Evolutionary conservation across 2,888 invertebrate genomes (phyloP), one percentile per base, ranked within the genome.

Genomic region (Dexiosoma caninum): DNA sequence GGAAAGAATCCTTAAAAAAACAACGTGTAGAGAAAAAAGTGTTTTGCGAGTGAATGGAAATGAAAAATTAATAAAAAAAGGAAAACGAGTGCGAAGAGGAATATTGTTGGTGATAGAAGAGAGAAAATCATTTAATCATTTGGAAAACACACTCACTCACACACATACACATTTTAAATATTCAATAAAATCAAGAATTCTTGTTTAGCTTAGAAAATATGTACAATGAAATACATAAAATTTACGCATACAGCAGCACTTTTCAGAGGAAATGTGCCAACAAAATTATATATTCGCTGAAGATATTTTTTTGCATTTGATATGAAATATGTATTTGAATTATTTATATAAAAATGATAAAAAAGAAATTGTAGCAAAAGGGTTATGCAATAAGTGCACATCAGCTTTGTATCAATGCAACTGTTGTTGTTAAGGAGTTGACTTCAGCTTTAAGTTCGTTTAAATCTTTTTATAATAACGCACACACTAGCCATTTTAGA

Each of bases 91-190:
- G 6, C 12, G 49, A 35, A 69, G 23, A 66, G 35, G 32, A 16
- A 64, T 37, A 62, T 12, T 10, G 49, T 19, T 37, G 32, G 42
- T 51, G 44, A 19, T 16, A 66, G 21, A n/a, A 55, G 12, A 32
- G 14, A 64, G 46, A 14, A 42, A 32, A 46, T 51, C 21, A 59
- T 57, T 55, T 74, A 69, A n/a, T 35, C 42, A 30, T 70, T 57
- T 57, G 16, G n/a, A 57, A 53, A 42, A 49, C 14, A 46, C 9
- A n/a, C 32, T 55, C 0, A 21, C 4, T n/a, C n/a, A 19, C 8
- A 19, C 16, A 19, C 16, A 14, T n/a, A 44, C 23, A 35, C 9
- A 51, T 16, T 37, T 42, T 35, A 70, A 53, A 53, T 6, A 62
- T 44, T 60, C 12, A 23, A 42, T 32, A 12, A 0, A 42, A 72